Evolutionary conservation across 1,140 invertebrate species (phyloP), one percentile per base, ranked within the genome.

Genomic region (Probaryconus sp.): DNA sequence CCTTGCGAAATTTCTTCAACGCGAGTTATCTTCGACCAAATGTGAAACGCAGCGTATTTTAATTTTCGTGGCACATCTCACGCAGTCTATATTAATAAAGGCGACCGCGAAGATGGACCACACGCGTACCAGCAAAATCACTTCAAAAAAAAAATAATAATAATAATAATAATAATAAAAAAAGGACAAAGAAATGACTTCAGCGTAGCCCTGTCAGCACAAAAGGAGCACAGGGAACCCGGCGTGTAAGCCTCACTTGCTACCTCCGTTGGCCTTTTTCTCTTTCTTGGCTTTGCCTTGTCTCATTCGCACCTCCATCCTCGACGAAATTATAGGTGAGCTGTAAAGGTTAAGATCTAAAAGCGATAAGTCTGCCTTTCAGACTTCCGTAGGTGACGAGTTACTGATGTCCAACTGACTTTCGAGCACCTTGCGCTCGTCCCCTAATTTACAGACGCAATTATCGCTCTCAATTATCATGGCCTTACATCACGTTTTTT

Each of bases 61-160:
- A 76, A 76, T 76, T 76, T 71, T 68, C 55, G 58, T 76, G 74
- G 67, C 74, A 71, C 63, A 76, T 76, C 67, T 71, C 73, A 76
- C 61, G 67, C 73, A 71, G 74, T 71, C 74, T 51, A 51, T 71
- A 76, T 71, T 76, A 76, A 76, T 76, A 76, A 68, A 76, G 51
- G 20, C 45, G 45, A 47, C 30, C 74, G 56, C 73, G 56, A 56
- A 56, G 56, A 75, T 33, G 64, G 79, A 80, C 77, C 79, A 79
- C 79, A 80, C 79, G 69, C 76, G 76, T 64, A 71, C 48, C 64
- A 47, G 77, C 73, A 77, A 80, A 80, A 79, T 74, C 71, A 72
- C 71, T 69, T 72, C 68, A 71, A 69, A 77, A n/a, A n/a, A n/a
- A n/a, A n/a, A n/a, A n/a, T n/a, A n/a, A n/a, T n/a, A n/a, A n/a